These are phyloP conservation scores for Ochlodes sylvanus DNA, from an alignment of 2,888 invertebrate genomes.

Conservation along the genomic window DNA sequence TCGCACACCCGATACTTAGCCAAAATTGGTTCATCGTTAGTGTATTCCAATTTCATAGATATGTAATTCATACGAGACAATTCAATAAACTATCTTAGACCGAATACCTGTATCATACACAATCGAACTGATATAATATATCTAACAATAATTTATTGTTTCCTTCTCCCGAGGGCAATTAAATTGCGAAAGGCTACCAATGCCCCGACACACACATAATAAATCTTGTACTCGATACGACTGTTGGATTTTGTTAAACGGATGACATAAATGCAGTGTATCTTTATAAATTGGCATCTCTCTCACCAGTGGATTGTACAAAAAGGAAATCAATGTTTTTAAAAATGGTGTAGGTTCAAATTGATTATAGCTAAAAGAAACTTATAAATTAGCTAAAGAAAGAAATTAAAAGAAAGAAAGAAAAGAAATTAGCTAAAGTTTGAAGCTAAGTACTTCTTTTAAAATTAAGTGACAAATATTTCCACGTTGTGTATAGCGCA, in stretches of 20 bases:
- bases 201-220: background rate
- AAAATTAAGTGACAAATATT: too few relatives aligned
- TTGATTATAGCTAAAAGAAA: too few relatives aligned
- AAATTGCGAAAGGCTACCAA: slow-evolving; percentile 10
- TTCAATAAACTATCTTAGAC: background rate
- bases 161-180: slow-evolving; percentile 20
- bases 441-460: too few relatives aligned
- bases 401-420: too few relatives aligned
- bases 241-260: slow-evolving; percentile 8
- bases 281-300: slow-evolving; percentile 6
- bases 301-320: background rate
- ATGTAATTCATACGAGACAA: background rate
- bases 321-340: background rate
- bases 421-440: too few relatives aligned
- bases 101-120: background rate
- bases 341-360: too few relatives aligned
- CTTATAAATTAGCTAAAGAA: too few relatives aligned
- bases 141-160: slow-evolving; percentile 10
- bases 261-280: slow-evolving; percentile 8
- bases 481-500: too few relatives aligned
- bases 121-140: background rate
- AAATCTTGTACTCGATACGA: slow-evolving; percentile 6
- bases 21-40: too few relatives aligned
- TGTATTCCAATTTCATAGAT: too few relatives aligned
- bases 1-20: too few relatives aligned